phyloP scores from a whole-genome alignment of 2,888 invertebrate species.

The Tridacna crocea region DNA sequence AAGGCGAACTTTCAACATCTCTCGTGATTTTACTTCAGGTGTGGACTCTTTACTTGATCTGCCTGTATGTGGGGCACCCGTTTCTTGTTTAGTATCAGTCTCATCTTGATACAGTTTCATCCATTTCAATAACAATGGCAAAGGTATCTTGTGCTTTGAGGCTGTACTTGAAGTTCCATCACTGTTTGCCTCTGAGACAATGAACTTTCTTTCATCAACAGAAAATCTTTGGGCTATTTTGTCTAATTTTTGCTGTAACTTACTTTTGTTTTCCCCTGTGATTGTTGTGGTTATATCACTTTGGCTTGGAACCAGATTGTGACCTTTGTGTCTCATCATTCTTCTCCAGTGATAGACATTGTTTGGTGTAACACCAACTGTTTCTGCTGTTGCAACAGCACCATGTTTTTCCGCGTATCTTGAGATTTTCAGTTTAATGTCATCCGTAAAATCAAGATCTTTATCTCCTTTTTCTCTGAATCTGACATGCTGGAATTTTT shows the following conservation, averaged over 20 bases:
- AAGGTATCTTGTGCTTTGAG: constrained; percentile 47
- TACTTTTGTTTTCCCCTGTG: constrained; percentile 42
- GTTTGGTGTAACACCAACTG: constrained; percentile 45
- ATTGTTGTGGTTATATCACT: neutral
- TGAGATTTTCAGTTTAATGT: constrained; percentile 50
- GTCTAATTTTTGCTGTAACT: constrained; percentile 57
- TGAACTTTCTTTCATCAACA: constrained; percentile 31
- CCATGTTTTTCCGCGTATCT: constrained; percentile 47
- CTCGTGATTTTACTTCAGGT: constrained; percentile 12
- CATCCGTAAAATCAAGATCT: constrained; percentile 50
- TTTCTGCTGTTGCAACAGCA: constrained; percentile 45
- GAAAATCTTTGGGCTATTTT: constrained; percentile 43
- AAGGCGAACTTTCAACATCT: constrained; percentile 45
- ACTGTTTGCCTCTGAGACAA: constrained; percentile 49
- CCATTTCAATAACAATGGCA: constrained; percentile 58
- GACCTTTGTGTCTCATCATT: constrained; percentile 43
- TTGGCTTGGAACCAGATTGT: constrained; percentile 12
- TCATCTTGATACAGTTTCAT: constrained; percentile 49
- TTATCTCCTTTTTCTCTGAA: constrained; percentile 52
- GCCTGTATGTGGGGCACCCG: neutral
- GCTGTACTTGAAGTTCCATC: constrained; percentile 45
- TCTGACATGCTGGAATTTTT: constrained; percentile 49
- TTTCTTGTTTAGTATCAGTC: constrained; percentile 21
- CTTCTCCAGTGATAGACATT: constrained; percentile 59
- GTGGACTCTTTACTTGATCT: constrained; percentile 31